Evolutionary conservation across 2,113 vertebrate species (phyloP).

Genomic region (Elgaria multicarinata): DNA sequence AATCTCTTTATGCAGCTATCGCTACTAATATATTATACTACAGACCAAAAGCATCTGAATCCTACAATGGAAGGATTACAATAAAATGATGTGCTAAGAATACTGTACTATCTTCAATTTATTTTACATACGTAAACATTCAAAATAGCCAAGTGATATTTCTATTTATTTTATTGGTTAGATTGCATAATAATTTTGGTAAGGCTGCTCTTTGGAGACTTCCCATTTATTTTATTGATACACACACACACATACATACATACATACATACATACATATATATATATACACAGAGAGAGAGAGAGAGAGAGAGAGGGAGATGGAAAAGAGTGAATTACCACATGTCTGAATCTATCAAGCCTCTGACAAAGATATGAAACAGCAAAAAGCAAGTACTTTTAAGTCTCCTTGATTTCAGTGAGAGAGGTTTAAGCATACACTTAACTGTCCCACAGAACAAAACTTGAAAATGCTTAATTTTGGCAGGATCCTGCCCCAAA

Average conservation of each 20-base stretch:
- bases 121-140: neutral
- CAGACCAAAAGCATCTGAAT: conserved; percentile 12
- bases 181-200: neutral
- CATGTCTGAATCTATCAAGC: neutral
- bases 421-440: neutral
- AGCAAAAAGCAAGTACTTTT: neutral
- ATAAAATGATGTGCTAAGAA: conserved; percentile 29
- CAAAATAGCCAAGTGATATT: neutral
- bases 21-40: conserved; percentile 21
- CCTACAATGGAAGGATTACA: conserved; percentile 31
- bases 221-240: neutral
- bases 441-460: neutral
- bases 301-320: neutral
- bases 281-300: no score
- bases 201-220: neutral
- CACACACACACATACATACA: no score
- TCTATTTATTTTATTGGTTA: neutral
- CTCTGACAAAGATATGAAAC: neutral
- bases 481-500: neutral
- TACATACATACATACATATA: no score
- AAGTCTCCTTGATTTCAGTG: neutral
- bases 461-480: neutral
- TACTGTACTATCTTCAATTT: neutral
- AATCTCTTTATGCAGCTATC: conserved; percentile 28
- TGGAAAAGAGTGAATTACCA: neutral